phyloP scores from a whole-genome alignment of 2,888 invertebrate species.

The Carpatolechia fugitivella region DNA sequence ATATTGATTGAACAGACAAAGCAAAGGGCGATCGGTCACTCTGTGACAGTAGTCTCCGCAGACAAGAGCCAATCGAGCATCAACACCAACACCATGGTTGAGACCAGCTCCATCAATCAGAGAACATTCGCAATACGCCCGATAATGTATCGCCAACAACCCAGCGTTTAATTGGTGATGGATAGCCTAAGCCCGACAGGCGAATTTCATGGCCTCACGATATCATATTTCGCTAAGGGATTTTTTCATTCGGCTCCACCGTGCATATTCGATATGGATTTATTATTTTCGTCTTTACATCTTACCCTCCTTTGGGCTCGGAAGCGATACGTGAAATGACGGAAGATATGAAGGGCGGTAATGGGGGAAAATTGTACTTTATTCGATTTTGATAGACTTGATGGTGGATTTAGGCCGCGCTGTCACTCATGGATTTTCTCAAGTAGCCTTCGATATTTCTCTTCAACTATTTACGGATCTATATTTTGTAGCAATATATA shows the following conservation, averaged over 20 bases:
- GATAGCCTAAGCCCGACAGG: slow-evolving; percentile 51
- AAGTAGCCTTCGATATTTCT: slow-evolving; percentile 18
- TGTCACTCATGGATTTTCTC: slow-evolving; percentile 55
- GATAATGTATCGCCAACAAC: slow-evolving; percentile 72
- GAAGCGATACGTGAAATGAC: slow-evolving; percentile 78
- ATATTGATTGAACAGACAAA: slow-evolving; percentile 40
- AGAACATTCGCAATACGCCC: slow-evolving; percentile 55
- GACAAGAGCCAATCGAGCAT: slow-evolving; percentile 46
- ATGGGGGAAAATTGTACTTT: slow-evolving; percentile 76
- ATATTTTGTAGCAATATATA: too few species aligned
- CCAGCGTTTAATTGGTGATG: slow-evolving; percentile 75
- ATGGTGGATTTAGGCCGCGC: slow-evolving; percentile 66
- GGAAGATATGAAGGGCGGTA: slow-evolving; percentile 76
- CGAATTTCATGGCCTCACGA: slow-evolving; percentile 55
- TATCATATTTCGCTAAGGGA: slow-evolving; percentile 49
- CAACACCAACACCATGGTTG: slow-evolving; percentile 45
- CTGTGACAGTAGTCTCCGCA: slow-evolving; percentile 52
- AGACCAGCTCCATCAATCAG: slow-evolving; percentile 69
- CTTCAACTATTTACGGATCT: background rate
- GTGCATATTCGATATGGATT: slow-evolving; percentile 75
- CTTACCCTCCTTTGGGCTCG: slow-evolving; percentile 70
- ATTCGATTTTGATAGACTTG: slow-evolving; percentile 78
- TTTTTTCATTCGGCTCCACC: slow-evolving; percentile 56
- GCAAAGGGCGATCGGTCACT: slow-evolving; percentile 54
- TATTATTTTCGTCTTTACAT: slow-evolving; percentile 73